These are phyloP conservation scores for Cistogaster globosa DNA, from an alignment of 2,888 invertebrate species.

Conservation along the genomic window DNA sequence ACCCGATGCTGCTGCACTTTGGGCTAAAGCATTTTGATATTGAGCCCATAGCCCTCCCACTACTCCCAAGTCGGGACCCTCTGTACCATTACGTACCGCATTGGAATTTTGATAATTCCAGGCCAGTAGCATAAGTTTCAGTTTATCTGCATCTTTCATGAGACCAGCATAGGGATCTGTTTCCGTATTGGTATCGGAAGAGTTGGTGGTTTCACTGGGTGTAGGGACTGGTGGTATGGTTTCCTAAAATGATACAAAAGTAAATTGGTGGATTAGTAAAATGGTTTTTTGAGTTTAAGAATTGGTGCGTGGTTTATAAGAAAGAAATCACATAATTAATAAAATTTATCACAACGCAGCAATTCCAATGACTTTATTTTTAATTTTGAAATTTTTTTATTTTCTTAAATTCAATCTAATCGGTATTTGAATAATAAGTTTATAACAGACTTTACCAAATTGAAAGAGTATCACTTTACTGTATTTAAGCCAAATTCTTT, in stretches of 20 bases:
- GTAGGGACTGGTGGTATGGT: slow-evolving; percentile 80
- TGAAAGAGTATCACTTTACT: no score
- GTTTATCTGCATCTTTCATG: slow-evolving; percentile 93
- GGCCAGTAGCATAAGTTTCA: slow-evolving; percentile 93
- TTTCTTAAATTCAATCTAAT: no score
- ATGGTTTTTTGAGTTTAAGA: background rate
- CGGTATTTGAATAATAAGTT: no score
- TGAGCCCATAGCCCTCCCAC: slow-evolving; percentile 94
- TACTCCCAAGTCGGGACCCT: slow-evolving; percentile 82
- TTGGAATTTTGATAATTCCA: slow-evolving; percentile 94
- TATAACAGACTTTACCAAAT: no score
- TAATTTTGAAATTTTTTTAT: no score
- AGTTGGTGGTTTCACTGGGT: slow-evolving; percentile 76
- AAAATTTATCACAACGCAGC: no score
- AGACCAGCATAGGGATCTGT: slow-evolving; percentile 82
- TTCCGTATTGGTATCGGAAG: slow-evolving; percentile 76
- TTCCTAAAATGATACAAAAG: slow-evolving; percentile 75
- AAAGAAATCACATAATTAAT: no score
- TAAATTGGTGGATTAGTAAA: background rate
- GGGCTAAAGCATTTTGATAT: slow-evolving; percentile 90
- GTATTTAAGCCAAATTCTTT: no score
- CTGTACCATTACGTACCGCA: slow-evolving; percentile 86
- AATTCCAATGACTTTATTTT: no score
- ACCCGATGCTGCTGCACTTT: slow-evolving; percentile 85
- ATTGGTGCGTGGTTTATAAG: slow-evolving; percentile 7